Base-by-base conservation (phyloP, 2,888 invertebrate species). In the Campoplex capitator region DNA sequence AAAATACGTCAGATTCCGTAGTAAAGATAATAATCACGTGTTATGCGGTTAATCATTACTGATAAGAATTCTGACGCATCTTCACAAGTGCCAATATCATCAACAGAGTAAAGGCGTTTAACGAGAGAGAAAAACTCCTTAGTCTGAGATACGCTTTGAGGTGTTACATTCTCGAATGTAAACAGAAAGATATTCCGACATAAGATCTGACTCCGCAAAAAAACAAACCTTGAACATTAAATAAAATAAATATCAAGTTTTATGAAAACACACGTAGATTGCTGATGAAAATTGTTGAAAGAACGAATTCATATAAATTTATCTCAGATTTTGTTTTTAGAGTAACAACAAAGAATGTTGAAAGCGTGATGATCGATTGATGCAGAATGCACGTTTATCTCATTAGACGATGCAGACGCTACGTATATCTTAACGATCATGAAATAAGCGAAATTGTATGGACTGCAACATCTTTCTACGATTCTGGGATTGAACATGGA, bases 401-500 rank as follows among this genome's bases (percentile, higher is more conserved):
- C 58, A 58, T 58, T 13, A 28, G 28, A 58, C 58, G 58, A 56
- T 23, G 23, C 7, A 11, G 28, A 32, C 28, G 18, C n/a, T n/a
- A 51, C 28, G 73, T 45, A 45, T 13, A 45, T 11, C 45, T 11
- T 23, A 9, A 45, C 23, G 48, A 48, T 32, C 70, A 32, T 16
- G 8, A 32, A 28, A n/a, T 35, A 51, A 65, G 32, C 65, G 18
- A 56, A 56, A 70, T 51, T 16, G 11, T 51, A 77, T 77, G 94
- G 48, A 95, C 92, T 3, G 92, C 42, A 89, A 95, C 95, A 28
- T 68, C 32, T 58, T 23, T 70, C 16, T 28, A 45, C 35, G 67
- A 95, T 90, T 23, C 93, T 71, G 95, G 95, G 95, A 89, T 95
- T 95, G 58, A 94, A 92, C 67, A 94, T 92, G 1, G 95, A 65